These are phyloP conservation scores for Lypha dubia DNA, from an alignment of 2,888 invertebrate genomes.

Conservation along the genomic window DNA sequence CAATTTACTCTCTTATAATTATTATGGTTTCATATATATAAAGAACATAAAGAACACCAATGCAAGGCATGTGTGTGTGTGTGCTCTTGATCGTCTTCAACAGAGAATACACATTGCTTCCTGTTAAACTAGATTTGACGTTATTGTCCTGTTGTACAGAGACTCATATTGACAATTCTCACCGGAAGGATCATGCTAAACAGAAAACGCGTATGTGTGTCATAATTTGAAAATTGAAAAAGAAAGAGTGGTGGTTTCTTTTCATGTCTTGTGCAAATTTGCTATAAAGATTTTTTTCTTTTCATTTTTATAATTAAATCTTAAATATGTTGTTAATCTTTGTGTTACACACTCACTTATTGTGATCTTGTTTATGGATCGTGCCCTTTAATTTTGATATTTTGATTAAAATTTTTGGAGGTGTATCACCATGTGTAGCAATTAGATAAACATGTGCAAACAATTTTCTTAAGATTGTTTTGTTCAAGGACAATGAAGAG, in stretches of 20 bases:
- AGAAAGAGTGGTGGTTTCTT: conserved; percentile 59
- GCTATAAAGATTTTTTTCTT: conserved; percentile 26
- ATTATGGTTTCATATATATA: conserved; percentile 37
- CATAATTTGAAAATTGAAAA: background rate
- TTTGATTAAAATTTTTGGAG: conserved; percentile 73
- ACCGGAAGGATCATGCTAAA: conserved; percentile 79
- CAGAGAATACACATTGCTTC: conserved; percentile 81
- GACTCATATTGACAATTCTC: conserved; percentile 67
- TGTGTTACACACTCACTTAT: background rate
- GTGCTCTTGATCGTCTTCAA: conserved; percentile 73
- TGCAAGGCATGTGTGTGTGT: conserved; percentile 72
- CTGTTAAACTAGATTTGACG: conserved; percentile 76
- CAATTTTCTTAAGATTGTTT: conserved; percentile 40
- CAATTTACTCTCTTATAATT: conserved; percentile 52
- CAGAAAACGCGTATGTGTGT: conserved; percentile 34
- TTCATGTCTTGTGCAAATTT: conserved; percentile 51
- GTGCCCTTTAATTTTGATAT: conserved; percentile 65
- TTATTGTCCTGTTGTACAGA: conserved; percentile 72
- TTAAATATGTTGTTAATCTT: conserved; percentile 52
- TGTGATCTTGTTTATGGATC: conserved; percentile 43
- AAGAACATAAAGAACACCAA: conserved; percentile 40
- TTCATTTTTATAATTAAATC: conserved; percentile 61
- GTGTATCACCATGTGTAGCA: conserved; percentile 81
- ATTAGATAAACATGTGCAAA: conserved; percentile 81
- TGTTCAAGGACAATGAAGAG: conserved; percentile 49